Base-by-base conservation (phyloP, 2,797 vertebrate species). In the Sebastes paucispinis region DNA sequence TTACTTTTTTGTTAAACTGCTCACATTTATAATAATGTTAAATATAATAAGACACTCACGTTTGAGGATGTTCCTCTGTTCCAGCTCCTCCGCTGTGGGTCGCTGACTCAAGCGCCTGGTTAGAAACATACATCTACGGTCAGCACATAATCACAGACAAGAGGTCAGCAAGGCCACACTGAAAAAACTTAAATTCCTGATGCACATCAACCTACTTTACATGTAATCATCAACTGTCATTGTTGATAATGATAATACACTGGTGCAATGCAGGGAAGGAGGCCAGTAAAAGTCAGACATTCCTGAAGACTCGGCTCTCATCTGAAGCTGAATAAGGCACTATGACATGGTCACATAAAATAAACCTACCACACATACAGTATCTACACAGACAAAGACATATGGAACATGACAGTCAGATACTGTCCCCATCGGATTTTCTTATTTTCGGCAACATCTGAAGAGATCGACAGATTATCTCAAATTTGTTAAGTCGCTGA, bases 1-100 rank as follows among this genome's bases (percentile, higher is more conserved):
- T 62, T 1, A 75, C 9, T 2, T 68, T 71, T 76, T 64, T 55
- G 3, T 80, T 4, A 52, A 43, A 16, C 66, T 59, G 10, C 54
- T 73, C 20, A 22, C 52, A 54, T 54, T 54, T 54, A 2, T 54
- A 11, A 74, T 36, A 6, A 70, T 24, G 16, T 29, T 29, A 57
- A 39, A 55, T 14, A 2, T 20, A 32, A 6, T 20, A 69, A 79
- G 7, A 65, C 27, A 97, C 98, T 99, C 93, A 99, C 98, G 98
- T 96, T 99, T 99, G 90, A 99, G 95, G 88, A 99, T 99, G 94
- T 99, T 99, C 90, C 98, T 96, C 94, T 99, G 98, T 80, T 99
- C 98, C 88, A 99, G 93, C 85, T 99, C 98, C 89, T 99, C 98
- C 3, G 97, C 98, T 2, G 98, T 99, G 0, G 98, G 98, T 90